Evolutionary conservation across 1,140 invertebrate species (phyloP), one percentile per base, ranked within the genome.

Genomic region (Drosophila gunungcola): DNA sequence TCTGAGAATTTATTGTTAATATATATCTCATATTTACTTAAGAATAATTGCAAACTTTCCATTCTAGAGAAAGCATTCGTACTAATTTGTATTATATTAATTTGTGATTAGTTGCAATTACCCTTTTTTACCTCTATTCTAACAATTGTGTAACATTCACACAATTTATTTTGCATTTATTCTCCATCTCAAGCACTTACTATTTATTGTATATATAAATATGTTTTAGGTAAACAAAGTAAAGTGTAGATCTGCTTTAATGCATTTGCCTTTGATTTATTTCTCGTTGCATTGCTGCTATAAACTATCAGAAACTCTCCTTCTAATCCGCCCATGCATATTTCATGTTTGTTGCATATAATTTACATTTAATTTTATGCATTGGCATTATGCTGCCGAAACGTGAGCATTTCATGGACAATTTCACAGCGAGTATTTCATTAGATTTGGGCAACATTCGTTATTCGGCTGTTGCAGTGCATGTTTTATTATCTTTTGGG

Each of bases 281-380:
- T 27, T 53, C 6, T 41, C 4, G 46, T 32, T 48, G 46, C 57
- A 43, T 9, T 51, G 21, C 27, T 45, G 4, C 13, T n/a, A 9
- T 4, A 16, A 63, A 45, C 21, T 42, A 61, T 61, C 38, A 29
- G 32, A 36, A 52, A 36, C 32, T 43, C 27, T 48, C 25, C 42
- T 49, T 73, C 49, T 76, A 65, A 69, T 49, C 43, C 72, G 39
- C 11, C 53, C 55, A 48, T 77, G 45, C 55, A 74, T 41, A 58
- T 65, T 64, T 80, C 61, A 56, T 29, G 49, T 62, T 64, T 57
- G 73, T 56, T 81, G 68, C 63, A 81, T 73, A 74, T 85, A 46
- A 67, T 68, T 78, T 78, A 55, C 69, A 78, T 78, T 85, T 78
- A 78, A 78, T 82, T 86, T 57, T 68, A 61, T 80, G 56, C 61